Evolutionary conservation across 1,140 invertebrate genomes (phyloP), one percentile per base, ranked within the genome.

Genomic region (Drosophila watanabei): DNA sequence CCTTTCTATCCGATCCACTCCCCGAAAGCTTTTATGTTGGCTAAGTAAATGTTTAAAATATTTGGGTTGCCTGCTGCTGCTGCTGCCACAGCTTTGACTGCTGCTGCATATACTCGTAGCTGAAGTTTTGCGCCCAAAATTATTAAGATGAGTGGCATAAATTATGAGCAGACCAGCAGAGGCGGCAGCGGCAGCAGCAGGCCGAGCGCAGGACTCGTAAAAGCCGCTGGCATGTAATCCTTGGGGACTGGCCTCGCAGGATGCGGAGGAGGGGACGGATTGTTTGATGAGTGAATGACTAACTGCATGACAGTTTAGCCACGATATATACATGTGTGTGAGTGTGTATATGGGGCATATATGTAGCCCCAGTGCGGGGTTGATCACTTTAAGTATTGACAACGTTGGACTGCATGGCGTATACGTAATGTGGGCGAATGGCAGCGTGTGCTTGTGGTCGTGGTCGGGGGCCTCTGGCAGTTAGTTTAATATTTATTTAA

Each of bases 401-500:
- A 89, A 54, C 72, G 64, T 64, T 58, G 85, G 79, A 81, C 79
- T 80, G 73, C 57, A 87, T 51, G 78, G 49, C 76, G 72, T 87
- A 84, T 78, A 62, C 60, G 64, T 72, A 49, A 70, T 69, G 46
- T 70, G 68, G 66, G 16, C 37, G 57, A 63, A 41, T 72, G 43
- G 28, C 48, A 51, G 18, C 45, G 20, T 51, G 59, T n/a, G 35
- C 62, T 33, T 59, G 45, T 58, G 70, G 54, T 24, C 54, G 61
- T 39, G 64, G 73, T 54, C 43, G 75, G 45, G 54, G 59, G 43
- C 75, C 80, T 57, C 32, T 56, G 78, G 82, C 86, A 91, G 81
- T 91, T 92, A 82, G 80, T 91, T 92, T 91, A 91, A 91, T 91
- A 91, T 91, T 91, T 85, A 91, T 92, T 88, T 91, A 92, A 91